phyloP scores from a whole-genome alignment of 23 tunicate genomes.

The Oikopleura dioica region DNA sequence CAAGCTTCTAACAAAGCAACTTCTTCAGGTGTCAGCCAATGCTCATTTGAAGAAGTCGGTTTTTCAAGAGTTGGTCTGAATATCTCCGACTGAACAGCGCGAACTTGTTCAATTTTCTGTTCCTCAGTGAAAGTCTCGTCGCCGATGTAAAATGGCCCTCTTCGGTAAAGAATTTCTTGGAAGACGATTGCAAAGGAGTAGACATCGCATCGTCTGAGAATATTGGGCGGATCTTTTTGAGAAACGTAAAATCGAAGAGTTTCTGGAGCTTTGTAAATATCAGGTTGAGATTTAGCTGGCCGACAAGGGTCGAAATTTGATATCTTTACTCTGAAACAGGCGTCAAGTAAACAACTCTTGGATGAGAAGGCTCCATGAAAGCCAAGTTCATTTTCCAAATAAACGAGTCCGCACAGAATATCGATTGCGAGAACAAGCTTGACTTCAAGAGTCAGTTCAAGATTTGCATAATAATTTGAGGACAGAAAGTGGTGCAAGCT shows the following conservation, averaged over 20 bases:
- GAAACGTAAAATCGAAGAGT: neutral
- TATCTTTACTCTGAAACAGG: neutral
- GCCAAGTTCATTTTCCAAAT: neutral
- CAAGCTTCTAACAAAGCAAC: too few relatives aligned
- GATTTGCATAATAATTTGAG: slow-evolving; percentile 7
- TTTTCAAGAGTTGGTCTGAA: neutral
- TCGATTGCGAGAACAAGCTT: neutral
- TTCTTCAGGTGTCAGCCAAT: too few relatives aligned
- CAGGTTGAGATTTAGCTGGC: neutral
- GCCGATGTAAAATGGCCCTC: slow-evolving; percentile 41
- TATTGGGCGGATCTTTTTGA: neutral
- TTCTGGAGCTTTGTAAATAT: neutral
- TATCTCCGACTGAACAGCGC: neutral
- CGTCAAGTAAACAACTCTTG: neutral
- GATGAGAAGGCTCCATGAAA: neutral
- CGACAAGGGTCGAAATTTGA: neutral
- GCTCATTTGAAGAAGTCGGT: too few relatives aligned
- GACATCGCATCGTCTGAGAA: neutral
- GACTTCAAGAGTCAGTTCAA: slow-evolving; percentile 10
- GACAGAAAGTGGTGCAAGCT: neutral
- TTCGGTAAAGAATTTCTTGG: slow-evolving; percentile 59
- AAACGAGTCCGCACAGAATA: neutral
- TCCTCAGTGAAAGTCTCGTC: slow-evolving; percentile 9
- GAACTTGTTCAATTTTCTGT: neutral
- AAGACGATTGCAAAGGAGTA: slow-evolving; percentile 47